phyloP scores from a whole-genome alignment of 1,140 invertebrate genomes.

The Globodera ellingtonae region DNA sequence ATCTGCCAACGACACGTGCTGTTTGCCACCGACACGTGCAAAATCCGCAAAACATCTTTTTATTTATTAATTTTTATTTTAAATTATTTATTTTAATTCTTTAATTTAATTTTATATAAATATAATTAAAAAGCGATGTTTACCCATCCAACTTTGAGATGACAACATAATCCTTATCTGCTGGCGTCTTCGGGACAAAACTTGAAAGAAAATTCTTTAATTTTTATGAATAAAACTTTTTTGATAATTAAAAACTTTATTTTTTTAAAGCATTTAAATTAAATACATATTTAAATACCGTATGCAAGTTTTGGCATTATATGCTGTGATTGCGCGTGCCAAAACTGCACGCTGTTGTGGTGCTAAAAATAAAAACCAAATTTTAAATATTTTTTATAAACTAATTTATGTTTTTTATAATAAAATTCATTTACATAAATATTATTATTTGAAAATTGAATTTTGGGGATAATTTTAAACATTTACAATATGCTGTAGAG shows the following conservation, averaged over 20 bases:
- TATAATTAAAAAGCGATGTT: not conserved
- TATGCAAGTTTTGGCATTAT: slow-evolving; percentile 61
- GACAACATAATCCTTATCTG: slow-evolving; percentile 60
- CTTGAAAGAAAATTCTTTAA: not conserved
- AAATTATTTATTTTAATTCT: not conserved
- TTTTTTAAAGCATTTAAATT: no score
- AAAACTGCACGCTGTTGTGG: slow-evolving; percentile 56
- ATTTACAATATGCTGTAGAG: slow-evolving; percentile 62
- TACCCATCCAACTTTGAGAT: slow-evolving; percentile 64
- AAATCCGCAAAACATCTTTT: slow-evolving; percentile 63
- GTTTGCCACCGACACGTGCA: slow-evolving; percentile 61
- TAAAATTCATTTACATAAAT: no score
- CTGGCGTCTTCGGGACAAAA: slow-evolving; percentile 61
- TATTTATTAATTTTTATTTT: not conserved
- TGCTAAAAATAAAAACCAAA: slow-evolving; percentile 40
- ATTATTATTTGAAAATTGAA: no score
- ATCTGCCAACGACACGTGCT: slow-evolving; percentile 64
- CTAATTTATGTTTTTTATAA: no score
- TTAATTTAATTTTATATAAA: not conserved
- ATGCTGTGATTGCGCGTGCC: slow-evolving; percentile 56
- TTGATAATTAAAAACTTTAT: no score
- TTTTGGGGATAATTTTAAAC: no score
- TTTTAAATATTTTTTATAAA: not conserved
- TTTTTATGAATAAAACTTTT: not conserved
- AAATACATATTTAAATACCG: slow-evolving; percentile 10